Base-by-base conservation (phyloP, 1,140 invertebrate genomes). In the Yoshiicerus persimilis region DNA sequence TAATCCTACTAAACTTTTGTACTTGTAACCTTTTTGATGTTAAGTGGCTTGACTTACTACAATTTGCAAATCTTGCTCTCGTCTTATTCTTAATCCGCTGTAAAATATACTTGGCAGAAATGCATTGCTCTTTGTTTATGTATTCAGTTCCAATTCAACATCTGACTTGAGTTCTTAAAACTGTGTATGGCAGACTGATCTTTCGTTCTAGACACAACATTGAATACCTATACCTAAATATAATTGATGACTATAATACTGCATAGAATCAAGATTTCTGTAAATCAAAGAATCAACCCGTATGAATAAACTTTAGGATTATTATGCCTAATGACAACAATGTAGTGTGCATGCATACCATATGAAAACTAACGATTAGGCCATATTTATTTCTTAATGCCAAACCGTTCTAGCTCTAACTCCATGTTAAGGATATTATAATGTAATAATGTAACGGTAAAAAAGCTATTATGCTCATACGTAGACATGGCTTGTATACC, bases 1-100 rank as follows among this genome's bases (percentile, higher is more conserved):
- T 38, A 80, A 80, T 80, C 75, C 75, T 38, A 80, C 34, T 80
- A 80, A 80, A 80, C 75, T 80, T 80, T 80, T 80, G 75, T 36
- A 23, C 75, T 80, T 80, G 75, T 80, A 80, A 80, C 75, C 75
- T 80, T 38, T 80, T 9, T 70, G 66, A 32, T n/a, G n/a, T 11
- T 47, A 10, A 47, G 41, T 47, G 41, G 11, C 20, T 27, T 25
- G 62, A 23, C 23, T n/a, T 64, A 23, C 62, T 25, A 64, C 23
- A 23, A 23, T 25, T 10, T 64, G 10, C 23, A 10, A 32, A 8
- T 13, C 25, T 36, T 16, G 5, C 11, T 80, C 32, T 32, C 32
- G 23, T 16, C 9, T 70, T 13, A 30, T 30, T 2, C 8, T 30
- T 70, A 27, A 70, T 70, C 25, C 16, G 1, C 13, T 70, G 23